Base-by-base conservation (phyloP, 1,140 invertebrate species). In the Batillaria attramentaria region DNA sequence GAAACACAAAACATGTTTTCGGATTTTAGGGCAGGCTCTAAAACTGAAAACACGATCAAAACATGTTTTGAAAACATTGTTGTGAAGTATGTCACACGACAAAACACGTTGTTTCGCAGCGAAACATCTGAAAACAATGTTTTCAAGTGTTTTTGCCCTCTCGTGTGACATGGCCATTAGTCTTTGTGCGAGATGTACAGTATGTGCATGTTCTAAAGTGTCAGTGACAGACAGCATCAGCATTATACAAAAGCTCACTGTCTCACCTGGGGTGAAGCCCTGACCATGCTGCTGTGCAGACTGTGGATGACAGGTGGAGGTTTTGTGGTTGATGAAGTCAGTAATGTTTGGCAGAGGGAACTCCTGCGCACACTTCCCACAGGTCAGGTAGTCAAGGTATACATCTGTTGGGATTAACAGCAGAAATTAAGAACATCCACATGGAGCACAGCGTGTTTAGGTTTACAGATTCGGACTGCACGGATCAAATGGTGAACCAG, bases 291-390 rank as follows among this genome's bases (percentile, higher is more conserved):
- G 10, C n/a, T 35, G 35, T 54, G 33, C 69, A 39, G 33, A n/a
- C 72, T 28, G 3, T 8, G 37, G 35, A 28, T n/a, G 75, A 18
- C 42, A 60, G 68, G 46, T 37, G 46, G 73, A 65, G 84, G 87
- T 73, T 83, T 89, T 89, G 75, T 89, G 87, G 65, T 86, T 73
- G 35, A 89, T 87, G 73, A 89, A 89, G 18, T 81, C 73, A 5
- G 81, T 82, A 54, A 89, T 88, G 28, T 85, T 81, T 16, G 81
- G 79, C 31, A 89, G 79, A 1, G 83, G 84, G 79, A 88, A 89
- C 66, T 88, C 84, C 16, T 79, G 69, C 60, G 82, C 72, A 78
- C 88, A 89, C 18, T 60, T 41, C 16, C 88, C 88, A 80, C 88
- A 89, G 0, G 87, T 88, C 46, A 89, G 70, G 42, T 84, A 88